These are phyloP conservation scores for Falco peregrinus DNA, from an alignment of 2,797 vertebrate species.

Conservation along the genomic window DNA sequence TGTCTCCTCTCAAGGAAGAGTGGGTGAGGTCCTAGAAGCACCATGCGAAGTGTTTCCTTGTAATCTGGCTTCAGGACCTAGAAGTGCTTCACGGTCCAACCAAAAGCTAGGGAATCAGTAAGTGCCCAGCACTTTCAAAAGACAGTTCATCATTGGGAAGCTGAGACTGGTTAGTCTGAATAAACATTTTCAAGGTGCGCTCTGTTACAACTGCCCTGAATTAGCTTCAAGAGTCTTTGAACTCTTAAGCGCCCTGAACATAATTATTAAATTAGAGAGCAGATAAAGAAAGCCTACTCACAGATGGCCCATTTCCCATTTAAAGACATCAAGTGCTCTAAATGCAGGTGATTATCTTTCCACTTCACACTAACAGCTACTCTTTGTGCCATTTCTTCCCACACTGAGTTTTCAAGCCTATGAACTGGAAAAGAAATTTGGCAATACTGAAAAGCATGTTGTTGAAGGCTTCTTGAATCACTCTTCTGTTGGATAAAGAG, in stretches of 20 bases:
- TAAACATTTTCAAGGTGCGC: constrained; percentile 1
- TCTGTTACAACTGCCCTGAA: background rate
- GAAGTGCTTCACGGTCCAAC: background rate
- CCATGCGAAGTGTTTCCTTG: background rate
- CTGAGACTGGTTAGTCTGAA: background rate
- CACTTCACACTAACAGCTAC: constrained; percentile 12
- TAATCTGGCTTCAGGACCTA: background rate
- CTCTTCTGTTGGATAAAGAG: constrained; percentile 8
- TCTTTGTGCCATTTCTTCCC: constrained; percentile 50
- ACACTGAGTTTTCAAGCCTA: constrained; percentile 27
- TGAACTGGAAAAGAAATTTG: constrained; percentile 46
- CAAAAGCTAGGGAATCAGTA: background rate
- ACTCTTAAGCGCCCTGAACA: background rate
- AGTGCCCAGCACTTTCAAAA: background rate
- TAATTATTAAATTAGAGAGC: constrained; percentile 18
- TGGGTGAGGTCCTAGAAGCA: background rate
- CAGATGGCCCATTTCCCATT: constrained; percentile 35
- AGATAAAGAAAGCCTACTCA: constrained; percentile 32
- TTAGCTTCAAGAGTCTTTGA: background rate
- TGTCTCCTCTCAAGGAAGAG: background rate
- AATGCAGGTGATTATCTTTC: constrained; percentile 46
- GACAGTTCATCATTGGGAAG: background rate
- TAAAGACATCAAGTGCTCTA: constrained; percentile 25
- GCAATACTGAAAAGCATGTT: constrained; percentile 41
- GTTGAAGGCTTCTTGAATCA: constrained; percentile 38